Evolutionary conservation across 2,888 invertebrate genomes (phyloP).

Genomic region (Lacanobia oleracea): DNA sequence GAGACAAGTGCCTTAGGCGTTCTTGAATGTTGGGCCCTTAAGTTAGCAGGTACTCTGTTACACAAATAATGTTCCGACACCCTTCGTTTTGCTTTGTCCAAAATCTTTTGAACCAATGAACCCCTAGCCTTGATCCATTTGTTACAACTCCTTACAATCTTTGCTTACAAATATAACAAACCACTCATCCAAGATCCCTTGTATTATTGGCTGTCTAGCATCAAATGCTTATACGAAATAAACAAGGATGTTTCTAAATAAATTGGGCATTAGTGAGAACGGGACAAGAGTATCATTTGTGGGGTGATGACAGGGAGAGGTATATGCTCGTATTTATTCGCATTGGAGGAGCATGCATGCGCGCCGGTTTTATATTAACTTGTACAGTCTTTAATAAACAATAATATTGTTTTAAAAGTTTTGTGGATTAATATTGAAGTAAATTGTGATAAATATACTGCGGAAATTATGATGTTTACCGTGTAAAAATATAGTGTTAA

Average conservation of each 20-base stretch:
- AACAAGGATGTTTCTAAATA: constrained; percentile 50
- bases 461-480: neutral
- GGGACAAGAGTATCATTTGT: constrained; percentile 42
- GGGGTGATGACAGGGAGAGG: constrained; percentile 42
- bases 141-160: constrained; percentile 19
- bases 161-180: constrained; percentile 13
- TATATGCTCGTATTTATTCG: constrained; percentile 49
- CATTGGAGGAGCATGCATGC: constrained; percentile 44
- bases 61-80: neutral
- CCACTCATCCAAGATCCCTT: constrained; percentile 35
- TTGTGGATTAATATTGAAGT: neutral
- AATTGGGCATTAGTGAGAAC: constrained; percentile 43
- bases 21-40: too few species aligned
- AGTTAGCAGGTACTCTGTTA: neutral
- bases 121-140: constrained; percentile 15
- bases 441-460: neutral
- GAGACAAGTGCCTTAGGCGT: too few species aligned
- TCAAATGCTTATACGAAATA: constrained; percentile 11
- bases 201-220: constrained; percentile 16
- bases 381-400: constrained; percentile 32
- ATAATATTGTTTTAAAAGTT: constrained; percentile 14
- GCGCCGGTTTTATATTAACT: constrained; percentile 49
- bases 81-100: neutral
- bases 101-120: constrained; percentile 3
- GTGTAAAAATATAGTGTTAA: neutral